Evolutionary conservation across 2,797 vertebrate species (phyloP).

Genomic region (Buphagus erythrorhynchus): DNA sequence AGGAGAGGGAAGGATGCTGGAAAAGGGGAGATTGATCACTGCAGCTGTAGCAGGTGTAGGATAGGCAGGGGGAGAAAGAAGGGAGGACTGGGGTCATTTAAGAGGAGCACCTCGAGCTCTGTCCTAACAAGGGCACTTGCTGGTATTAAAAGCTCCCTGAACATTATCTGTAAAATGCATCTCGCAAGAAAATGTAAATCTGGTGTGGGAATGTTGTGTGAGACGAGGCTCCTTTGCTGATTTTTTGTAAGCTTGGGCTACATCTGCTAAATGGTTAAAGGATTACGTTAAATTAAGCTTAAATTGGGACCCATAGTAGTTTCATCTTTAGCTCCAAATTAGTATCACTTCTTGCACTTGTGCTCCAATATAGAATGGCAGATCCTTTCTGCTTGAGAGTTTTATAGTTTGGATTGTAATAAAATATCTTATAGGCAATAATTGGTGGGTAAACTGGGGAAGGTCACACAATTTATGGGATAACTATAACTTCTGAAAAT

Average conservation of each 20-base stretch:
- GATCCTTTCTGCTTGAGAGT: background rate
- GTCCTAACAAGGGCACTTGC: background rate
- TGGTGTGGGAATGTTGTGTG: background rate
- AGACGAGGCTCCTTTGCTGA: fast-evolving
- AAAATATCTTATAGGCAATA: background rate
- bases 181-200: background rate
- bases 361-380: fast-evolving
- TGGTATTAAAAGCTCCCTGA: background rate
- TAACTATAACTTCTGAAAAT: background rate
- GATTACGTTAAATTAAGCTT: background rate
- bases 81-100: background rate
- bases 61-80: background rate
- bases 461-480: fast-evolving
- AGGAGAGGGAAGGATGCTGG: background rate
- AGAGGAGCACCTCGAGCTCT: background rate
- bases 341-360: background rate
- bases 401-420: background rate
- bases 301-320: background rate
- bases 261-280: background rate
- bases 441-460: background rate
- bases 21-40: background rate
- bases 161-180: background rate
- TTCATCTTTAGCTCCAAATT: background rate
- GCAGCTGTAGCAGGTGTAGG: background rate
- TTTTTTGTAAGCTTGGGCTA: background rate